Conservation (phyloP, 2,113 vertebrate species). For the Prunella himalayana region DNA sequence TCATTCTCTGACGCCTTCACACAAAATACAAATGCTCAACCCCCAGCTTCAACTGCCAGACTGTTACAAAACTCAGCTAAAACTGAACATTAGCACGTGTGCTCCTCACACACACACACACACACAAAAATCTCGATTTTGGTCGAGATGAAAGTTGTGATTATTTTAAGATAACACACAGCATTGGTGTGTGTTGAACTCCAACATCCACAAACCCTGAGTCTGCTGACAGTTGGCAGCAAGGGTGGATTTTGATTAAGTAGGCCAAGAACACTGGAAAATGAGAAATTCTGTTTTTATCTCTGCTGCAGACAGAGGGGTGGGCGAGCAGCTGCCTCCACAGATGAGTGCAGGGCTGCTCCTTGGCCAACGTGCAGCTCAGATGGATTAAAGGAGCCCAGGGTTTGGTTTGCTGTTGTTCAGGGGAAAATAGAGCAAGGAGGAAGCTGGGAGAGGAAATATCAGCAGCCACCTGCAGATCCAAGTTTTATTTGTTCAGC, state of each 20-base stretch:
- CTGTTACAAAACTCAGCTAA: neutral
- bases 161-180: neutral
- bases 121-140: neutral
- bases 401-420: neutral
- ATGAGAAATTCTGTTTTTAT: neutral
- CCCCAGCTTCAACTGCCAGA: neutral
- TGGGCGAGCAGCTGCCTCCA: neutral
- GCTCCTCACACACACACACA: neutral
- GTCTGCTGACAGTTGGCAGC: slow-evolving; percentile 10
- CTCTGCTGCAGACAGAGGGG: slow-evolving; percentile 2
- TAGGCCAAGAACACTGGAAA: neutral
- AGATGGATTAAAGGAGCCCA: neutral
- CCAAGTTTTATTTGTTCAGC: neutral
- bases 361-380: neutral
- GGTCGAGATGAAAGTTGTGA: neutral
- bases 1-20: neutral
- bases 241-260: neutral
- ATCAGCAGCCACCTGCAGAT: neutral
- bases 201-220: neutral
- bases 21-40: neutral
- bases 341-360: neutral
- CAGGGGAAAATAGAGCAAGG: neutral
- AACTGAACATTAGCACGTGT: neutral
- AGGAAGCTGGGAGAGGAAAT: neutral
- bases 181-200: neutral